Conservation (phyloP, 2,797 vertebrate species). For the Cynodonichthys magdalenae region DNA sequence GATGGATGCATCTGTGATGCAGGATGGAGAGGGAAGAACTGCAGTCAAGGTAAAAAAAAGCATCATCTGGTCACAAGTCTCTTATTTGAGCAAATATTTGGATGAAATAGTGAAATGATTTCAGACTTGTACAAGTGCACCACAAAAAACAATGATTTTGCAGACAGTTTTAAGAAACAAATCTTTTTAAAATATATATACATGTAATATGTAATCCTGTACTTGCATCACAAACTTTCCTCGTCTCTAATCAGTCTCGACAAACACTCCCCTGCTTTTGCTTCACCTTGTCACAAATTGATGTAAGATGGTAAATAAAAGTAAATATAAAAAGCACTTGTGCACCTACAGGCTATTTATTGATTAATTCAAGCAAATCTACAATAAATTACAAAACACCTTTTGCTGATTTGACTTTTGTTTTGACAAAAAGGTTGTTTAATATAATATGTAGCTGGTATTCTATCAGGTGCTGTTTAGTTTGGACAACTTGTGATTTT, state of each 20-base stretch:
- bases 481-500: not conserved
- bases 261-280: not conserved
- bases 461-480: not conserved
- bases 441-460: not conserved
- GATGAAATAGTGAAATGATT: not conserved
- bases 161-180: not conserved
- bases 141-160: not conserved
- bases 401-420: not conserved
- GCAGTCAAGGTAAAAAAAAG: slow-evolving; percentile 83
- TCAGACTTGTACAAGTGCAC: not conserved
- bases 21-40: slow-evolving; percentile 89
- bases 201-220: not conserved
- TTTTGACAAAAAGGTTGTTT: too few species aligned
- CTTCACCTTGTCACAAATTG: too few species aligned
- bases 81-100: not conserved
- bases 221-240: not conserved
- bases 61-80: not conserved
- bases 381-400: not conserved
- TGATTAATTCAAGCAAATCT: not conserved
- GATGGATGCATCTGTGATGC: slow-evolving; percentile 89
- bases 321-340: too few species aligned
- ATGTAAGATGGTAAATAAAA: too few species aligned
- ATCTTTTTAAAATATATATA: too few species aligned
- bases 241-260: not conserved
- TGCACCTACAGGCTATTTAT: not conserved